These are phyloP conservation scores for Hydrotaea diabolus DNA, from an alignment of 2,888 invertebrate species.

Conservation along the genomic window DNA sequence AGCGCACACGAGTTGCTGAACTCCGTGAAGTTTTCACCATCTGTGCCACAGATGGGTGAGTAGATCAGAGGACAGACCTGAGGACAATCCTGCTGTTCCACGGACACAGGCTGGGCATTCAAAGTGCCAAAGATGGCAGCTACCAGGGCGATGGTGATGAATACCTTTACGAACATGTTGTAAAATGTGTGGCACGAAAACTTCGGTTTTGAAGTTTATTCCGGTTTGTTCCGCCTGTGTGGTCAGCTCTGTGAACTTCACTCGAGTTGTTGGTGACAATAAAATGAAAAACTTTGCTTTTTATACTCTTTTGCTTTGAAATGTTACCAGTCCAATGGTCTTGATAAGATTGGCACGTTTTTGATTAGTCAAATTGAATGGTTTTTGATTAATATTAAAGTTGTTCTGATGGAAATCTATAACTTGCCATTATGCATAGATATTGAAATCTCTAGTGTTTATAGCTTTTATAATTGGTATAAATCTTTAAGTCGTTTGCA, in stretches of 20 bases:
- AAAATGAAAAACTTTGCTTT: not conserved
- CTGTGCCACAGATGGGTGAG: constrained; percentile 73
- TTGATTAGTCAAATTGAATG: no score
- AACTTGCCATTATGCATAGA: no score
- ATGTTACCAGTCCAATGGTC: no score
- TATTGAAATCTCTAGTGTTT: no score
- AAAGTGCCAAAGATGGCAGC: not conserved
- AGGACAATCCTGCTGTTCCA: constrained; percentile 70
- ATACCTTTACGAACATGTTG: not conserved
- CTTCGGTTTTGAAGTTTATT: not conserved
- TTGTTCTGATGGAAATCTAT: no score
- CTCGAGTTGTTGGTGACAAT: not conserved
- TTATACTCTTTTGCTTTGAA: not conserved
- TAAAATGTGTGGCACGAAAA: not conserved
- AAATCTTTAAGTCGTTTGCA: no score
- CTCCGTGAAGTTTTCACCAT: constrained; percentile 72
- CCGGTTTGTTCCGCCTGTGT: no score
- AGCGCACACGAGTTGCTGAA: constrained; percentile 73
- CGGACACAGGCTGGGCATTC: not conserved
- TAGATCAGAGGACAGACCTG: constrained; percentile 71
- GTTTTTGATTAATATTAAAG: no score
- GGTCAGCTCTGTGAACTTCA: not conserved
- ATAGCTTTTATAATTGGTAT: no score
- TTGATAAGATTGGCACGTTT: no score
- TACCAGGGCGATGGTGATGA: not conserved